Evolutionary conservation across 1,140 invertebrate genomes (phyloP), one percentile per base, ranked within the genome.

Genomic region (Diuraphis noxia): DNA sequence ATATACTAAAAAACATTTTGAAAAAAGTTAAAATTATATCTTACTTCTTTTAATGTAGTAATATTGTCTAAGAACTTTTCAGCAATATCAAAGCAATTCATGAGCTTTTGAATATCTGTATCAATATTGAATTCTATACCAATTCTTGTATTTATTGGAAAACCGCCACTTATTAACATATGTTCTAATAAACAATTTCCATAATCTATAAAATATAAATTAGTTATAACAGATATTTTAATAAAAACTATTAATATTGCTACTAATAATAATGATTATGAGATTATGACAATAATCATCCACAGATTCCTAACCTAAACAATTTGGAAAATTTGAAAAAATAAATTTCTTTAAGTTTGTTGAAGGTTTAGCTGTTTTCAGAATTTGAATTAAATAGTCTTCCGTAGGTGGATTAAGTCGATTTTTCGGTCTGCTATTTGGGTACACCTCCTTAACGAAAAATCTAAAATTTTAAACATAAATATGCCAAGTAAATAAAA

Each of bases 161-260:
- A 96, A 43, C 96, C 97, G 92, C 95, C 95, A 93, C 95, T 95
- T 19, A 96, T 92, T 6, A 99, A 94, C 82, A 97, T 96, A 94
- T 99, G 98, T 93, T 99, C 98, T 90, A 99, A 96, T 30, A 99
- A 94, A 6, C 97, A 95, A 43, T 98, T 96, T 49, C 99, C 98
- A 95, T 97, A 99, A 94, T 97, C 97, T 96, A 94, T 41, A 93
- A 93, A 92, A 34, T 56, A 93, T 92, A 34, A 90, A 92, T 91
- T 63, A 92, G 9, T 23, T 82, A 91, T 92, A 91, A 56, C 17
- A 77, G 7, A 36, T 30, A 77, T 9, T 90, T 40, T 5, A 46
- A 41, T 79, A 10, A 36, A 19, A 40, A 38, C 21, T 81, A 81
- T 8, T 19, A 77, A n/a, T 19, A 79, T 23, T 38, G 23, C 19